Evolutionary conservation across 2,797 vertebrate genomes (phyloP).

Genomic region (Etheostoma perlongum): DNA sequence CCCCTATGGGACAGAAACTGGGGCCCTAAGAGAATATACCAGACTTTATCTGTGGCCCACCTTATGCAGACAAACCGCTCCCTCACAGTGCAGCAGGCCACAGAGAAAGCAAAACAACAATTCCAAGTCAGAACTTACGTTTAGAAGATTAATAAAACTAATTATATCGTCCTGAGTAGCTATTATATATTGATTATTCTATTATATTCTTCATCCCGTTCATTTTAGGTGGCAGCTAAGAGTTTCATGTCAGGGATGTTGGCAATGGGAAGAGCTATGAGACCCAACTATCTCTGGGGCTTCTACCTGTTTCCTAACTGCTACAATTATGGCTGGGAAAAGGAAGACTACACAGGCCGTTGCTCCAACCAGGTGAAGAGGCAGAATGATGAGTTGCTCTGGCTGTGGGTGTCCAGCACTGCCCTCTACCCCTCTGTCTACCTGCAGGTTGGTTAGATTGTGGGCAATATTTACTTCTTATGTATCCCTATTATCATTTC

Average conservation of each 20-base stretch:
- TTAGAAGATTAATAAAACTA: neutral
- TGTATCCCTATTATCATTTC: neutral
- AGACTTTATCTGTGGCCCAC: constrained; percentile 78
- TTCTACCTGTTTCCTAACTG: constrained; percentile 91
- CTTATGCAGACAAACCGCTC: constrained; percentile 69
- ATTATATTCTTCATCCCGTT: neutral
- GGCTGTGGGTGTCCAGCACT: constrained; percentile 90
- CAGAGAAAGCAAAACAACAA: constrained; percentile 76
- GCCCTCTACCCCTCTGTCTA: constrained; percentile 90
- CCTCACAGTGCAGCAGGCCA: constrained; percentile 56
- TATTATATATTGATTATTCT: neutral
- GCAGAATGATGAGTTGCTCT: constrained; percentile 87
- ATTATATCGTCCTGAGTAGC: neutral
- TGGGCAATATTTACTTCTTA: neutral
- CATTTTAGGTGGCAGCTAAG: constrained; percentile 83
- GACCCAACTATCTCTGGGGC: constrained; percentile 88
- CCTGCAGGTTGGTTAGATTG: constrained; percentile 68
- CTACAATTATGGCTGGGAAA: constrained; percentile 86
- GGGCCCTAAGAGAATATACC: constrained; percentile 86
- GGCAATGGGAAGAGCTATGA: constrained; percentile 77
- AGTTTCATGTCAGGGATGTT: constrained; percentile 83
- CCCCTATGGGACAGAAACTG: constrained; percentile 90
- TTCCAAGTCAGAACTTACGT: constrained; percentile 68
- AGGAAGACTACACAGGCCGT: constrained; percentile 81
- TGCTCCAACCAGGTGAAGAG: constrained; percentile 81